These are phyloP conservation scores for Turnix velox DNA, from an alignment of 2,113 vertebrate species.

Conservation along the genomic window DNA sequence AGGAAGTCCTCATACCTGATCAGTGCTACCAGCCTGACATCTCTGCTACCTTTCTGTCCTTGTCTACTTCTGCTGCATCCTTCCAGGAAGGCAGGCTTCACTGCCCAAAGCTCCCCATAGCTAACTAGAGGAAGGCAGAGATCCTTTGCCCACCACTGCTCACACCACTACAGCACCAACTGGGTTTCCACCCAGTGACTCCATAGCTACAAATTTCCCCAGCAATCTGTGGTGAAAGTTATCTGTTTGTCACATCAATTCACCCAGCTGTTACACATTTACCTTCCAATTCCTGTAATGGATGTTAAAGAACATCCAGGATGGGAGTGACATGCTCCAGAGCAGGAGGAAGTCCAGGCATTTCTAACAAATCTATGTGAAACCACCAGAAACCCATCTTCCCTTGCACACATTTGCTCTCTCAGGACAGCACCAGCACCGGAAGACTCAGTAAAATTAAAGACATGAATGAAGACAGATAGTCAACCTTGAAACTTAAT, in stretches of 20 bases:
- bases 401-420: not conserved
- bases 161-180: not conserved
- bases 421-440: not conserved
- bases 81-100: not conserved
- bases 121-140: rapidly evolving
- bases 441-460: not conserved
- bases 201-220: not conserved
- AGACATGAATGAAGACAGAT: not conserved
- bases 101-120: not conserved
- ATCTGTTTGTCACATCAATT: not conserved
- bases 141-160: not conserved
- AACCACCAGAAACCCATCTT: not conserved
- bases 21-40: not conserved
- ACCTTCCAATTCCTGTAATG: not conserved
- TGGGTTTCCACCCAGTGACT: not conserved
- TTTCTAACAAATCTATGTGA: not conserved
- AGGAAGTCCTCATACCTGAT: not conserved
- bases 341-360: not conserved
- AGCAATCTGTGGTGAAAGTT: not conserved
- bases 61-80: not conserved
- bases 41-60: not conserved
- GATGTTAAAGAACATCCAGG: not conserved
- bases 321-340: not conserved
- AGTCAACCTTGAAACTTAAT: not conserved
- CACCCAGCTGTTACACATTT: not conserved